phyloP scores from a whole-genome alignment of 2,888 invertebrate species.

The Uloborus plumipes region DNA sequence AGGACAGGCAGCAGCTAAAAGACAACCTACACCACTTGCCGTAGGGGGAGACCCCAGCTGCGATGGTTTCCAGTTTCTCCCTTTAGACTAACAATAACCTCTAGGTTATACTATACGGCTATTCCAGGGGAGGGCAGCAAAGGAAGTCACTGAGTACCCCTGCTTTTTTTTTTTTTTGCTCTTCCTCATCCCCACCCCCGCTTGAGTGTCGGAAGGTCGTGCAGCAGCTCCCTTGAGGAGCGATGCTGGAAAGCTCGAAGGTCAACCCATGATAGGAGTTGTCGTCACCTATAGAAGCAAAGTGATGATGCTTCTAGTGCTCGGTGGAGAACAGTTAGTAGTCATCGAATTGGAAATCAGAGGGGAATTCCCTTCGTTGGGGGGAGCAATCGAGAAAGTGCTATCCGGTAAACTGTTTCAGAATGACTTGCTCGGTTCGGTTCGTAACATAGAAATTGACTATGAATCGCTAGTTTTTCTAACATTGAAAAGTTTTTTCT shows the following conservation, averaged over 20 bases:
- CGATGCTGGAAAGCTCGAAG: constrained; percentile 12
- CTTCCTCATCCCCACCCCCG: constrained; percentile 34
- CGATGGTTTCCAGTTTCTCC: constrained; percentile 56
- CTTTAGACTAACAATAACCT: constrained; percentile 56
- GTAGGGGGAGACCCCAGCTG: constrained; percentile 42
- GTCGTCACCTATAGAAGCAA: constrained; percentile 35
- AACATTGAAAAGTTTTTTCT: too few species aligned
- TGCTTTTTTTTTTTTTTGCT: background rate
- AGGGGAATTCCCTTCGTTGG: too few species aligned
- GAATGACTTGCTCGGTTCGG: too few species aligned
- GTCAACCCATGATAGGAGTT: constrained; percentile 42
- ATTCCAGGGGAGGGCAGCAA: constrained; percentile 50
- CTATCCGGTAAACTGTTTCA: too few species aligned
- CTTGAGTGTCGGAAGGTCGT: constrained; percentile 21
- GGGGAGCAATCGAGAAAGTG: too few species aligned
- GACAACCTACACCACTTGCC: constrained; percentile 54
- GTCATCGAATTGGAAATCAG: too few species aligned
- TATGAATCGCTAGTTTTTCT: too few species aligned
- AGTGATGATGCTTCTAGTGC: background rate
- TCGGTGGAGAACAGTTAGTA: too few species aligned
- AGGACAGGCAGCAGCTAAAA: constrained; percentile 11
- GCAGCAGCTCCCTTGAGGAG: constrained; percentile 11
- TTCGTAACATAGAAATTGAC: too few species aligned
- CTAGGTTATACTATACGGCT: constrained; percentile 54
- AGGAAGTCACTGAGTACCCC: constrained; percentile 54